Base-by-base conservation (phyloP, 2,797 vertebrate species). In the Periophthalmus magnuspinnatus region DNA sequence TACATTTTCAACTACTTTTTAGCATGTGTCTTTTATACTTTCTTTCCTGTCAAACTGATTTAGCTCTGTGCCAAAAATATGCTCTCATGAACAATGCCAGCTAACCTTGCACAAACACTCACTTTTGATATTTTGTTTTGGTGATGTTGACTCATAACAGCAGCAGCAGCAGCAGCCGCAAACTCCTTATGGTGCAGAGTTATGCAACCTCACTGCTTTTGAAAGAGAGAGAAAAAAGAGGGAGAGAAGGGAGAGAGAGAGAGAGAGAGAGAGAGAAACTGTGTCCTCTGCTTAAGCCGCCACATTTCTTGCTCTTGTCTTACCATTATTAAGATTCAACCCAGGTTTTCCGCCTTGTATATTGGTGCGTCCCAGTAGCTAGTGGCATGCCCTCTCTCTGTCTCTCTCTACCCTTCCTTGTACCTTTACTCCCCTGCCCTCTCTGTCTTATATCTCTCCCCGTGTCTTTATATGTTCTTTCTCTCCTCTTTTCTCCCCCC, bases 261-360 rank as follows among this genome's bases (percentile, higher is more conserved):
- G 6, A 17, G 14, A 19, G 34, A 45, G 41, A 45, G 41, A 45
- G 41, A 45, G 11, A 45, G 41, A 45, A 45, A 45, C 41, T 63
- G 63, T 50, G 47, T 81, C 61, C 67, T 85, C 84, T 82, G 81
- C 79, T 28, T 67, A 74, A 67, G 21, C 72, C 36, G 68, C 55
- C 71, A 60, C 69, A 45, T 38, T 24, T 63, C 38, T 45, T 32
- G 24, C 5, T 38, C 71, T 70, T 80, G 60, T 80, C 66, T 72
- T 75, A 19, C 6, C 77, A 69, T 80, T 82, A 81, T 89, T 87
- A 89, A 80, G 71, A 90, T 90, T 90, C 91, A 88, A 62, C 68
- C 75, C 82, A 75, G 79, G 83, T 60, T 58, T 28, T 6, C 84
- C 84, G 80, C 56, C 34, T 22, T 65, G 84, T 65, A 74, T 84